Conservation (phyloP, 1,140 invertebrate genomes). For the Centruroides sculpturatus region DNA sequence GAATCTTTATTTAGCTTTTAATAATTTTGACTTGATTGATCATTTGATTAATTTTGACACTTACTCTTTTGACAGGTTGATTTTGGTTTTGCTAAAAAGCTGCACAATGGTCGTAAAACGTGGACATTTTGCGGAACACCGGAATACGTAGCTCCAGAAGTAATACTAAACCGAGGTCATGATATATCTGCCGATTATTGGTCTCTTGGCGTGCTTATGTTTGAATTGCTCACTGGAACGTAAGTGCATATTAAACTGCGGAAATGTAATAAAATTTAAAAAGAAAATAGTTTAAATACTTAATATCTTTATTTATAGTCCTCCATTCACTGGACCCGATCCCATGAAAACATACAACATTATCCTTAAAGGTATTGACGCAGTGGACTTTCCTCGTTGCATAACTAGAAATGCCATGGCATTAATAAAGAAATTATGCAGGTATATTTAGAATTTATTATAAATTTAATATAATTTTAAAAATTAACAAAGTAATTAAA, state of each 20-base stretch:
- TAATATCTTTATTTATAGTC: constrained; percentile 25
- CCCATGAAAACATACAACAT: constrained; percentile 99
- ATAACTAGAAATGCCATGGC: constrained; percentile 84
- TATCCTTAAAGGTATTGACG: constrained; percentile 96
- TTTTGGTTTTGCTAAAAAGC: constrained; percentile 87
- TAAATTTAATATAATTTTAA: too few relatives aligned
- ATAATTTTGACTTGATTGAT: too few relatives aligned
- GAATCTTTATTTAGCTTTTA: neutral
- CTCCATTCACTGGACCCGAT: constrained; percentile 89
- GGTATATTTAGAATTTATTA: neutral
- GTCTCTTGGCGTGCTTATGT: constrained; percentile 81
- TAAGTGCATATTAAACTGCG: constrained; percentile 1
- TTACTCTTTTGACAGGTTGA: constrained; percentile 43
- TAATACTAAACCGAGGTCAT: constrained; percentile 55
- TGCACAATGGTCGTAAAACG: constrained; percentile 63
- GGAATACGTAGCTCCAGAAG: constrained; percentile 80
- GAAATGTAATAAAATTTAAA: too few relatives aligned
- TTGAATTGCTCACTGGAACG: constrained; percentile 73
- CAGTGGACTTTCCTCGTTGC: constrained; percentile 85
- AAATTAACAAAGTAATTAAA: too few relatives aligned
- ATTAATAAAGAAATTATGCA: constrained; percentile 92
- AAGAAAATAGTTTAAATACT: too few relatives aligned
- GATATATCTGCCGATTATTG: constrained; percentile 70
- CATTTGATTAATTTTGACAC: neutral
- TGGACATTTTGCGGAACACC: constrained; percentile 96